Conservation (phyloP, 2,888 invertebrate genomes). For the Epinotia bilunana region DNA sequence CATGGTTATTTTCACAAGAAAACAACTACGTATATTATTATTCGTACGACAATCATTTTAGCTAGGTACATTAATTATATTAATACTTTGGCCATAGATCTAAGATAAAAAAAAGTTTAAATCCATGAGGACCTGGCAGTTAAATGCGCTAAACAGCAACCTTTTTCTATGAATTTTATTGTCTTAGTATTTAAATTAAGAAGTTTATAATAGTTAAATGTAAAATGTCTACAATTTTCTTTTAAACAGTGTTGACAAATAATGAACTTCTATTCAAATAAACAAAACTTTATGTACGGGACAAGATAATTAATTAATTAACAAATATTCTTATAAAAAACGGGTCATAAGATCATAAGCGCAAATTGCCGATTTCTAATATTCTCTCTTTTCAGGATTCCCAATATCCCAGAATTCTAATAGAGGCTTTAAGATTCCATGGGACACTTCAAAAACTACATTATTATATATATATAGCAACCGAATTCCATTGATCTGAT, state of each 20-base stretch:
- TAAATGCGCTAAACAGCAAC: slow-evolving; percentile 2
- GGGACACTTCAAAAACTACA: neutral
- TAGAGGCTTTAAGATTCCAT: too few species aligned
- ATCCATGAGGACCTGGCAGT: slow-evolving; percentile 11
- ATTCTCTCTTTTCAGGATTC: neutral
- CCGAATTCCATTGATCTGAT: too few species aligned
- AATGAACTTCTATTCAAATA: neutral
- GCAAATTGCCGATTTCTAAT: neutral
- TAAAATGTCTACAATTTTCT: neutral
- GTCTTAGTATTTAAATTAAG: neutral
- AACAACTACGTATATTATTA: neutral
- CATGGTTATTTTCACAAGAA: neutral
- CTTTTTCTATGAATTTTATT: slow-evolving; percentile 17
- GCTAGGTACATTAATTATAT: neutral
- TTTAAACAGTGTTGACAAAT: neutral
- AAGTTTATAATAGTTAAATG: neutral
- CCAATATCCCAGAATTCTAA: too few species aligned
- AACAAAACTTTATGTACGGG: neutral
- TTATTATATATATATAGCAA: too few species aligned
- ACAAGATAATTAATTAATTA: neutral
- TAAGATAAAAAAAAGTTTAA: slow-evolving; percentile 1
- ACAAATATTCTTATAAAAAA: too few species aligned
- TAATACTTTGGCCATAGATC: slow-evolving; percentile 13
- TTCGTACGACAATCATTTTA: neutral
- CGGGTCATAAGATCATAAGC: neutral